Evolutionary conservation across 2,888 invertebrate species (phyloP).

Genomic region (Metallyticus violacea): DNA sequence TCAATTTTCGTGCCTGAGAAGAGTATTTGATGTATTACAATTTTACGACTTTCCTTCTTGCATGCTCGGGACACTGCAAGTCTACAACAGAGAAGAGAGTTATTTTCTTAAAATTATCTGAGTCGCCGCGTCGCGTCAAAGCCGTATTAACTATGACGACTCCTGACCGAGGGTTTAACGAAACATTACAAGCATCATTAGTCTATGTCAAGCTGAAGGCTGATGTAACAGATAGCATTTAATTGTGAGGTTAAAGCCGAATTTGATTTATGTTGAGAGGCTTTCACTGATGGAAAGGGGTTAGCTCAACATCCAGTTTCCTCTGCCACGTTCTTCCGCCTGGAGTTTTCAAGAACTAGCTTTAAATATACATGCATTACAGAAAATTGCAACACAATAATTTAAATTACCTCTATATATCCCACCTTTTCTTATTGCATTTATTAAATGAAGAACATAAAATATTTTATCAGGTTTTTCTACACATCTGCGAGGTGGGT

Average conservation of each 20-base stretch:
- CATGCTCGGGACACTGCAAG: too few species aligned
- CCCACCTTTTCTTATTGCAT: too few species aligned
- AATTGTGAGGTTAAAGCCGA: not conserved
- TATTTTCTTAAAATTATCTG: not conserved
- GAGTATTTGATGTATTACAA: not conserved
- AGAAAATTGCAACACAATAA: too few species aligned
- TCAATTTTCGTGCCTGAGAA: too few species aligned
- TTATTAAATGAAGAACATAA: too few species aligned
- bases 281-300: not conserved
- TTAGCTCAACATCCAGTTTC: not conserved
- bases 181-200: not conserved
- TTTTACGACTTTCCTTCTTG: not conserved
- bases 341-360: too few species aligned
- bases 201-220: not conserved
- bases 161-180: not conserved
- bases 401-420: too few species aligned
- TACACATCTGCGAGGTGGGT: too few species aligned
- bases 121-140: not conserved
- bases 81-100: too few species aligned
- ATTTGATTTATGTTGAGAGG: not conserved
- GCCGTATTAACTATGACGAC: not conserved
- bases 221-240: not conserved
- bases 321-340: not conserved
- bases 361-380: too few species aligned
- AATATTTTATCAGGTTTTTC: too few species aligned